A percentile compares a stretch with the other conserved stretches of the same genome.
These are phyloP conservation scores for Clivina fossor DNA, from an alignment of 2,888 invertebrate genomes.

Conservation along the genomic window DNA sequence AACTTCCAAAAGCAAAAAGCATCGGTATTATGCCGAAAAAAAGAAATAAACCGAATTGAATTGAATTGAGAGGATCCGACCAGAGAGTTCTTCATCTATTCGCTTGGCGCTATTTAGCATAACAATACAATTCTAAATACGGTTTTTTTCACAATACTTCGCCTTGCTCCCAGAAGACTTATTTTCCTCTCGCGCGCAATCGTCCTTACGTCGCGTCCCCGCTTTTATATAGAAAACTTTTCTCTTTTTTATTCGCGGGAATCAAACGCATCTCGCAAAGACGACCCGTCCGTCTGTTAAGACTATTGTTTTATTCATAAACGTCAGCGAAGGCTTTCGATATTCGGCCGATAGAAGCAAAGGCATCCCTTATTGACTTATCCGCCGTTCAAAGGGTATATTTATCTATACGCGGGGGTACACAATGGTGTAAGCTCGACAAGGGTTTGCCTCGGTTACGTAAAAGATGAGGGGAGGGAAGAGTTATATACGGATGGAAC, in stretches of 20 bases:
- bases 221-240: slow-evolving; percentile 25
- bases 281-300: slow-evolving; percentile 49
- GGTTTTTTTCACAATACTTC: slow-evolving; percentile 36
- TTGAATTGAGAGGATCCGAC: background rate
- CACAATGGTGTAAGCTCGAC: slow-evolving; percentile 12
- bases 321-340: slow-evolving; percentile 49
- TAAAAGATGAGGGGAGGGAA: background rate
- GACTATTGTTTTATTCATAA: slow-evolving; percentile 57
- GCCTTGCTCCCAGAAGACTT: slow-evolving; percentile 36
- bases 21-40: too few relatives aligned
- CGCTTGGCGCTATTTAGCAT: slow-evolving; percentile 31
- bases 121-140: slow-evolving; percentile 37
- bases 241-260: slow-evolving; percentile 45
- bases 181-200: slow-evolving; percentile 37
- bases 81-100: slow-evolving; percentile 1
- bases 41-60: slow-evolving; percentile 26
- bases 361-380: slow-evolving; percentile 54
- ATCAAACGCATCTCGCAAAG: slow-evolving; percentile 47
- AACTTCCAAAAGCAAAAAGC: too few relatives aligned
- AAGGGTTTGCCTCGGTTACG: background rate
- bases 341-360: slow-evolving; percentile 49
- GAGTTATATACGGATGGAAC: slow-evolving; percentile 2
- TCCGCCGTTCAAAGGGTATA: slow-evolving; percentile 50
- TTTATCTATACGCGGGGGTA: slow-evolving; percentile 44
- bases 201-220: slow-evolving; percentile 25